A percentile compares a stretch with the other conserved stretches of the same genome.
These are phyloP conservation scores for Atherix ibis DNA, from an alignment of 2,888 invertebrate genomes.

Conservation along the genomic window DNA sequence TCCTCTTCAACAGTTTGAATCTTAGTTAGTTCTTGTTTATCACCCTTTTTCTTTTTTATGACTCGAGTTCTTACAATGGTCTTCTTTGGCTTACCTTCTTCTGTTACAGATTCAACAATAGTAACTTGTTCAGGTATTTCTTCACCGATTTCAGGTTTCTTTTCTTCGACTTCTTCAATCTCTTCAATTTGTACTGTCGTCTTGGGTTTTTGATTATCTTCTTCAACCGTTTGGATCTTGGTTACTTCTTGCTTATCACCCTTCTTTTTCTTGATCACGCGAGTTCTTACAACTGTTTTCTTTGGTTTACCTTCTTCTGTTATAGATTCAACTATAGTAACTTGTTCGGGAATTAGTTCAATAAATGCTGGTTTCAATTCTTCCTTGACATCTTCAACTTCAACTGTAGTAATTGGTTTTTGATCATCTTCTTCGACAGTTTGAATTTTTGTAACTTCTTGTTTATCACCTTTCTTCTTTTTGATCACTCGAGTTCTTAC, in stretches of 20 bases:
- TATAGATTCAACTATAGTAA: conserved; percentile 18
- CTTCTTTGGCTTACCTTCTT: conserved; percentile 14
- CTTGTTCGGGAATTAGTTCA: conserved; percentile 23
- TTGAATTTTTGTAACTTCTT: conserved; percentile 22
- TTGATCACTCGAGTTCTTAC: conserved; percentile 15
- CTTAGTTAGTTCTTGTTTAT: conserved; percentile 23
- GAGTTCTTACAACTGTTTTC: conserved; percentile 20
- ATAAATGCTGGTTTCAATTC: conserved; percentile 14
- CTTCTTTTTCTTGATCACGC: conserved; percentile 27
- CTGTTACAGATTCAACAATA: conserved; percentile 17
- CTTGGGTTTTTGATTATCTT: conserved; percentile 20
- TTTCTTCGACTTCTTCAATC: background rate
- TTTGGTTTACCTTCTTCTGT: conserved; percentile 21
- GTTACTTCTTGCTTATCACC: conserved; percentile 28
- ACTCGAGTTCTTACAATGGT: conserved; percentile 12
- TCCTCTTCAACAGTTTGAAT: conserved; percentile 30
- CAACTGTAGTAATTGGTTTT: conserved; percentile 22
- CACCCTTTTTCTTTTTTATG: conserved; percentile 24
- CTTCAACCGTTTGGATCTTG: conserved; percentile 24
- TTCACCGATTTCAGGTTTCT: conserved; percentile 13
- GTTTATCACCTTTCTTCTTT: conserved; percentile 15
- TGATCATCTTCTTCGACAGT: conserved; percentile 25
- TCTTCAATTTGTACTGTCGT: too few relatives aligned
- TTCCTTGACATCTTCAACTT: conserved; percentile 11
- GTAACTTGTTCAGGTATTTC: conserved; percentile 25